Base-by-base conservation (phyloP, 2,888 invertebrate genomes). In the Melikaiella ostensackeni region DNA sequence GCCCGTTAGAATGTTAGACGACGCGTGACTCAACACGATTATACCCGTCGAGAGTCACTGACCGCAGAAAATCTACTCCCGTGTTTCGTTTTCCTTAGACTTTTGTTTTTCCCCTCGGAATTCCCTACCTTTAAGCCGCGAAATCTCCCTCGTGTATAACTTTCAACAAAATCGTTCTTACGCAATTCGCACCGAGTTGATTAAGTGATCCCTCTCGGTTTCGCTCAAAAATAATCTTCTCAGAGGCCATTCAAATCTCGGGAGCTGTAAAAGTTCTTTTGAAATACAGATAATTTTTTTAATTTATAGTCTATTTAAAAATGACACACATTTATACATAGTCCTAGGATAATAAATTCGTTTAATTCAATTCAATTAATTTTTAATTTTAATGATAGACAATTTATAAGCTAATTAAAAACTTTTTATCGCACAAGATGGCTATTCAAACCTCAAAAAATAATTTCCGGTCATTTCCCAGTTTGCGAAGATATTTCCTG, bases 11-110 rank as follows among this genome's bases (percentile, higher is more conserved):
- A 0, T 16, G 75, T 75, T 63, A 75, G 75, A 61, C 75, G 75
- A 75, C 73, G 79, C 80, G 81, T 82, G 82, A 82, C 82, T 81
- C 79, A 66, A 75, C 62, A 79, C 79, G 76, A 75, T 79, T 79
- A 73, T 73, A 38, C 55, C 63, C 59, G 75, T 59, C 59, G 61
- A 55, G 64, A 79, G 78, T 73, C 79, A 77, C 70, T 78, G 78
- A 77, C 74, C 73, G 50, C 76, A 2, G 30, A 70, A 50, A 50
- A 70, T 70, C 50, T 42, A 46, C 66, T 70, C n/a, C 46, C 30
- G 50, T 70, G 50, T 50, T 50, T 70, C 50, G 46, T 33, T 70
- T 50, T 70, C 70, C 46, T 46, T 64, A 24, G 38, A 64, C 21
- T 38, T 64, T 64, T 64, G 13, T 38, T 64, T 64, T 64, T 24